Conservation (phyloP, 2,888 invertebrate genomes). For the Amiota mariae region DNA sequence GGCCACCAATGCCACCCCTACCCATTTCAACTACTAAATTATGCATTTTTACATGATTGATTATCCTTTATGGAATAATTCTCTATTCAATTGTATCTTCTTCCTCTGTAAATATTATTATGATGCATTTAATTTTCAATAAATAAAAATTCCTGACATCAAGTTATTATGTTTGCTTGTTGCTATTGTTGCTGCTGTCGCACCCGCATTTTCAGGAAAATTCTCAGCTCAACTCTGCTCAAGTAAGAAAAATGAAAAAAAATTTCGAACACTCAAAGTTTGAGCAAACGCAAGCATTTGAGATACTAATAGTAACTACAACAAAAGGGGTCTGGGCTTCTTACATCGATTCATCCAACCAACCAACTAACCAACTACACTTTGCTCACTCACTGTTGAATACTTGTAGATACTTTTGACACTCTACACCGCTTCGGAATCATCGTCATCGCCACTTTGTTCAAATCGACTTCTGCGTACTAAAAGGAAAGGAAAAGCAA, state of each 20-base stretch:
- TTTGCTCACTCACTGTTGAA: too few species aligned
- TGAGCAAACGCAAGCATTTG: background rate
- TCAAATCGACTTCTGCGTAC: too few species aligned
- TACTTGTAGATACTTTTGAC: too few species aligned
- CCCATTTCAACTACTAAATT: background rate
- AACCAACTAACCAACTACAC: too few species aligned
- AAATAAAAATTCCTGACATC: slow-evolving; percentile 21
- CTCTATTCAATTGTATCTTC: background rate
- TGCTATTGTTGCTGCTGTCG: background rate
- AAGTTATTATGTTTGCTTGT: background rate
- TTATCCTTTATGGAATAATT: background rate
- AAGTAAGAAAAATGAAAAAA: slow-evolving; percentile 1
- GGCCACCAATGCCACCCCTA: too few species aligned
- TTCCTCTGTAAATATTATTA: background rate
- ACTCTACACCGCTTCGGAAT: too few species aligned
- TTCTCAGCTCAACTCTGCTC: background rate
- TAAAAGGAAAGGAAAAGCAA: too few species aligned
- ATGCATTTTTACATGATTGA: slow-evolving; percentile 26
- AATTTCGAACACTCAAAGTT: background rate
- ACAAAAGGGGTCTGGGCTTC: too few species aligned
- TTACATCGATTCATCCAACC: too few species aligned
- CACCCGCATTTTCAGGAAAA: slow-evolving; percentile 7
- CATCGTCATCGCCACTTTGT: too few species aligned
- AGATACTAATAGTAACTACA: too few species aligned
- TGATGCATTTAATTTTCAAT: slow-evolving; percentile 22